These are phyloP conservation scores for Neolamprologus modestus DNA, from an alignment of 2,113 vertebrate genomes.

Conservation along the genomic window DNA sequence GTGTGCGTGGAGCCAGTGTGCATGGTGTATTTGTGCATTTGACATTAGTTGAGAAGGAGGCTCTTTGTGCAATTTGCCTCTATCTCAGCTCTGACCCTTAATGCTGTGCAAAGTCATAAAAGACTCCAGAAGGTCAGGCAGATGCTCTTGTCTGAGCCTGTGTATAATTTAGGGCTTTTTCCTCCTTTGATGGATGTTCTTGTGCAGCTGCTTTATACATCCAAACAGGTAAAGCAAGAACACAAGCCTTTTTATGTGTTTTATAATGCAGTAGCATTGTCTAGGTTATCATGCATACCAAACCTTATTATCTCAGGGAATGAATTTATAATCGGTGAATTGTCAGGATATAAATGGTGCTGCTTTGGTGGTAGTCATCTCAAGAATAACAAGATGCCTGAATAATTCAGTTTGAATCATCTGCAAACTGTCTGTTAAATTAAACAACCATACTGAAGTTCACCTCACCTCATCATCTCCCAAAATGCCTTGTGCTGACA, in stretches of 20 bases:
- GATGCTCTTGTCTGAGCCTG: conserved; percentile 11
- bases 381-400: not conserved
- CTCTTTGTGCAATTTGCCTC: conserved; percentile 44
- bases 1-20: not conserved
- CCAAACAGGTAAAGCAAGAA: not conserved
- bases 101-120: conserved; percentile 31
- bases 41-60: conserved; percentile 40
- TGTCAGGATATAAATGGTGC: not conserved
- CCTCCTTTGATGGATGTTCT: conserved; percentile 15
- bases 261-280: not conserved
- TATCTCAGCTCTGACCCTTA: conserved; percentile 29
- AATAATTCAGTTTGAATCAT: not conserved
- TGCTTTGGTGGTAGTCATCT: not conserved
- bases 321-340: not conserved
- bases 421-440: not conserved
- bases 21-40: conserved; percentile 9
- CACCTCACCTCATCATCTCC: conserved; percentile 34
- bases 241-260: not conserved
- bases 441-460: not conserved
- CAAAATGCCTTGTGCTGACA: not conserved
- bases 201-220: not conserved
- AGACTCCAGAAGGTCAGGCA: conserved; percentile 47
- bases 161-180: conserved; percentile 40
- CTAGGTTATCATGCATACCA: not conserved
- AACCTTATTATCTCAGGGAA: not conserved